phyloP scores from a whole-genome alignment of 1,140 invertebrate genomes.

The Drosophila tsacasi region DNA sequence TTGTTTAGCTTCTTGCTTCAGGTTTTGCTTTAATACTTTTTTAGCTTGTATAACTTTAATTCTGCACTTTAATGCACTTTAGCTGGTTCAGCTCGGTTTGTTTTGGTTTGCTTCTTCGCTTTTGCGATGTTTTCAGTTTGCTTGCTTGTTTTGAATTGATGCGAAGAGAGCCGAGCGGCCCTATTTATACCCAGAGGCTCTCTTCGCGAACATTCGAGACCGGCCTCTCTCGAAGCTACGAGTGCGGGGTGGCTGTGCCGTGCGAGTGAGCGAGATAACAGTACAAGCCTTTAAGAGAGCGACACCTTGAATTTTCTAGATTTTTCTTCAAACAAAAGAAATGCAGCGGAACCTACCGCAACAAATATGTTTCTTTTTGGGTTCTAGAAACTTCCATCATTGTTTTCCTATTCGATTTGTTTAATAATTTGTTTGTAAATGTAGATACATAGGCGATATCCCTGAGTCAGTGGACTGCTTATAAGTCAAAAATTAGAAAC shows the following conservation, averaged over 20 bases:
- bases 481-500: background rate
- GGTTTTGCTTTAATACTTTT: constrained; percentile 2
- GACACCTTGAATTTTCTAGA: constrained; percentile 3
- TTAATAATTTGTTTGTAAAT: too few species aligned
- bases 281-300: background rate
- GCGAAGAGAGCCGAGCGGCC: constrained; percentile 40
- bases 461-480: too few species aligned
- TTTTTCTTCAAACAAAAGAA: background rate
- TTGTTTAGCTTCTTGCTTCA: constrained; percentile 6
- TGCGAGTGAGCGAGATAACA: constrained; percentile 10
- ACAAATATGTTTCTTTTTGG: background rate
- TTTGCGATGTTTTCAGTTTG: constrained; percentile 66
- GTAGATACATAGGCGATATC: too few species aligned
- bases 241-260: background rate
- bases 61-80: constrained; percentile 8
- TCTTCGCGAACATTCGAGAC: constrained; percentile 60
- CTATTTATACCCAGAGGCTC: constrained; percentile 67
- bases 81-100: constrained; percentile 52
- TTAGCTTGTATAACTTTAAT: constrained; percentile 10
- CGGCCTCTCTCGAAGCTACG: constrained; percentile 44
- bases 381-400: constrained; percentile 21
- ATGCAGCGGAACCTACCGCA: constrained; percentile 3
- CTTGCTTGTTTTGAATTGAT: constrained; percentile 67
- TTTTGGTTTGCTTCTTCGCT: constrained; percentile 50
- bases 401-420: constrained; percentile 19